Evolutionary conservation across 2,797 vertebrate genomes (phyloP), one percentile per base, ranked within the genome.

Genomic region (Enteromius viviparus): DNA sequence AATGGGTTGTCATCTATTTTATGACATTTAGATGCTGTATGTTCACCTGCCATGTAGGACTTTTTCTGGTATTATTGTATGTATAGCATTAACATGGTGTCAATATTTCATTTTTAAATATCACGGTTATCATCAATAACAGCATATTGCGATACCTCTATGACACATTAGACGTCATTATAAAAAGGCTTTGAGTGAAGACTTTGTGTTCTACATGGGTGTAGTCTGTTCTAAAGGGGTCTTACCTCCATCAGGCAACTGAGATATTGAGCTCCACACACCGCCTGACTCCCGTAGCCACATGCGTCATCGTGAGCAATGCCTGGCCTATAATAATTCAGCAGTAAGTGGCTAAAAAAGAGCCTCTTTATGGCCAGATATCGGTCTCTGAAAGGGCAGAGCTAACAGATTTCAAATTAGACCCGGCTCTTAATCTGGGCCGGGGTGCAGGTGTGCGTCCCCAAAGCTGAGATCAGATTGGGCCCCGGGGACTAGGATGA

Each of bases 331-430:
- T 91, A 91, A 94, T 94, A 93, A 94, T 89, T 95, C 92, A 94
- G 87, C 89, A 89, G 91, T 89, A 89, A 90, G 90, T 90, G 89
- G 85, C 88, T 84, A 85, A 87, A 82, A 80, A 87, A 76, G 74
- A 83, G 86, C 89, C 88, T 88, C 89, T 92, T 93, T 93, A 92
- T 92, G 92, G 91, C 90, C 88, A 90, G 91, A 92, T 92, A 94
- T 95, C 89, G 87, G 93, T 94, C 94, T 93, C 90, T 91, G 86
- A 92, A 92, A 94, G 91, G 91, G 92, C 93, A 90, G 90, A 85
- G 88, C 91, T 92, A 93, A 94, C 93, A 93, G 92, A 93, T 94
- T 94, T 94, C 89, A 94, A 92, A 94, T 94, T 91, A 94, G 92
- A 90, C 80, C 37, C 77, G 89, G 90, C 89, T 92, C 93, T 94